Evolutionary conservation across 2,113 vertebrate species (phyloP), one percentile per base, ranked within the genome.

Genomic region (Serinus canaria): DNA sequence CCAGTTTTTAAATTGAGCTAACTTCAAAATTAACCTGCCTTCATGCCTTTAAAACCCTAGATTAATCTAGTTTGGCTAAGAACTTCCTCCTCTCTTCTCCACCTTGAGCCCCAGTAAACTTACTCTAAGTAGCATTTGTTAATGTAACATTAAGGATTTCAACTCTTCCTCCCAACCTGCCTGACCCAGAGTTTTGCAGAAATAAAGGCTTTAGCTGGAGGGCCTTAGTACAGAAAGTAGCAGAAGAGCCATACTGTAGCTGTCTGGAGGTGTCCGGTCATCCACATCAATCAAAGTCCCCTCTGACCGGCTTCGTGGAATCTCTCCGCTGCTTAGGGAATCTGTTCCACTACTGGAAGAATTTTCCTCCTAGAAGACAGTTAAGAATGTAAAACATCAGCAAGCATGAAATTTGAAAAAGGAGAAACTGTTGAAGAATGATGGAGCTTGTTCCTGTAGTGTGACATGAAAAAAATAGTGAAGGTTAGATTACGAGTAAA

Each of bases 201-300:
- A 88, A 46, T 56, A 59, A 35, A 74, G 55, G 22, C 33, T 73
- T 55, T 7, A n/a, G 10, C 5, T 28, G 7, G 20, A 49, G 23
- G 69, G 20, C 11, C 22, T 63, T 59, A 30, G 19, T 35, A 62
- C 5, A 82, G 23, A 66, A 87, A 73, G 44, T 12, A 67, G 37
- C 37, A 64, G 97, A 99, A 98, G 98, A 96, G 95, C 96, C 67
- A 94, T 94, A 95, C 94, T 97, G 92, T 97, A 96, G 80, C 66
- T 97, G 92, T 95, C 94, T 74, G 98, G 94, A 78, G 97, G 56
- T 47, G 76, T 89, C 75, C 1, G 90, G 31, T 98, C 98, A 92
- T 98, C 98, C 86, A 98, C 96, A 81, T 99, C 99, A 94, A 99
- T 97, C 91, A 99, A 97, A 60, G 98, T 98, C 30, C 99, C 99